Percentiles rank a stretch among this genome's conserved stretches.
These are phyloP conservation scores for Etheostoma spectabile DNA, from an alignment of 2,113 vertebrate genomes.

Conservation along the genomic window DNA sequence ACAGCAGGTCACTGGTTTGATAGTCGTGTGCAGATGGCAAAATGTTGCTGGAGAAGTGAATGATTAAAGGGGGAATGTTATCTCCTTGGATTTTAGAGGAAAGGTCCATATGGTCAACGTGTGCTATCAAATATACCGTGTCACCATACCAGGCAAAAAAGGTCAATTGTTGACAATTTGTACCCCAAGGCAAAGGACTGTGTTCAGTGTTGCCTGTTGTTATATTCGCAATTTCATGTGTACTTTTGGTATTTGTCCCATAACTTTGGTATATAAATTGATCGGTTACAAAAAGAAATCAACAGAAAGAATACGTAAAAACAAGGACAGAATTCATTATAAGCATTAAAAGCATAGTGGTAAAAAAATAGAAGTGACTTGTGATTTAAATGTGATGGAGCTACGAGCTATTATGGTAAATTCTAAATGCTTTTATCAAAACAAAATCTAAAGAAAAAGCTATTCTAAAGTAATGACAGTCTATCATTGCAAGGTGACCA, in stretches of 20 bases:
- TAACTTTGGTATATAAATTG: neutral
- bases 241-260: neutral
- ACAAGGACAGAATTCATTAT: constrained; percentile 18
- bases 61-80: no score
- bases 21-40: no score
- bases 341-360: neutral
- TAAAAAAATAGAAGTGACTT: no score
- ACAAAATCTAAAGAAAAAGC: neutral
- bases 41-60: no score
- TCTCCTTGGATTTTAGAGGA: no score
- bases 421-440: neutral
- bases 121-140: no score
- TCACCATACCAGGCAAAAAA: neutral
- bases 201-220: neutral
- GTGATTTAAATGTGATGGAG: neutral
- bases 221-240: neutral
- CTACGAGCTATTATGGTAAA: neutral
- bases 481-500: neutral
- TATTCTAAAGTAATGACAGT: no score
- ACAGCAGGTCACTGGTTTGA: no score
- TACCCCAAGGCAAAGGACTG: neutral
- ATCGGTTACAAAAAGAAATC: neutral
- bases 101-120: no score
- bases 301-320: neutral
- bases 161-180: neutral